phyloP scores from a whole-genome alignment of 1,140 invertebrate genomes.

The Drosophila athabasca region DNA sequence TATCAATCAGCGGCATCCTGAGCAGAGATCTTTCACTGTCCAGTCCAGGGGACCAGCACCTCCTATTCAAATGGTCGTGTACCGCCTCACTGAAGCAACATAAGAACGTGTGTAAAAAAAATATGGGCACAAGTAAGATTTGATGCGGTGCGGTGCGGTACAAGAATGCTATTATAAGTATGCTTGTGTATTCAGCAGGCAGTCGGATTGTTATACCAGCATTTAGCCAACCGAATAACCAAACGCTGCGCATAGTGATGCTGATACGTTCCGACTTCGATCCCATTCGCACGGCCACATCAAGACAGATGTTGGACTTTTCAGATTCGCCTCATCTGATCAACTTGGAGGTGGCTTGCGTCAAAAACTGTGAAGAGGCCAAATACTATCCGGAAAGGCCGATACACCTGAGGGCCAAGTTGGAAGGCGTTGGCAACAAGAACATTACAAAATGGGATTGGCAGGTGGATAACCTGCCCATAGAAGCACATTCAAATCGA shows the following conservation, averaged over 20 bases:
- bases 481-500: slow-evolving; percentile 22
- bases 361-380: slow-evolving; percentile 44
- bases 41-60: neutral
- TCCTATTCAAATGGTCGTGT: slow-evolving; percentile 12
- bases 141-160: too few relatives aligned
- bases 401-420: slow-evolving; percentile 41
- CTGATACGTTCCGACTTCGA: slow-evolving; percentile 43
- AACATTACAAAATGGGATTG: slow-evolving; percentile 47
- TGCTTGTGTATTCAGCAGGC: slow-evolving; percentile 9
- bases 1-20: slow-evolving; percentile 8
- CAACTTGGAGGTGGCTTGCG: slow-evolving; percentile 40
- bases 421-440: slow-evolving; percentile 23
- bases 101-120: slow-evolving; percentile 21
- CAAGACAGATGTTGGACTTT: slow-evolving; percentile 39
- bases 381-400: slow-evolving; percentile 25
- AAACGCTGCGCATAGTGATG: slow-evolving; percentile 26
- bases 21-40: slow-evolving; percentile 10
- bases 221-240: slow-evolving; percentile 38
- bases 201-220: slow-evolving; percentile 32
- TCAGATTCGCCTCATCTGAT: slow-evolving; percentile 34
- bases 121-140: slow-evolving; percentile 39
- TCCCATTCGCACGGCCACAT: slow-evolving; percentile 34
- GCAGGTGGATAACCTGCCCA: slow-evolving; percentile 7
- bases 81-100: neutral
- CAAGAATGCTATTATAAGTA: too few relatives aligned